phyloP scores from a whole-genome alignment of 2,888 invertebrate species.

The Melitaea athalia region DNA sequence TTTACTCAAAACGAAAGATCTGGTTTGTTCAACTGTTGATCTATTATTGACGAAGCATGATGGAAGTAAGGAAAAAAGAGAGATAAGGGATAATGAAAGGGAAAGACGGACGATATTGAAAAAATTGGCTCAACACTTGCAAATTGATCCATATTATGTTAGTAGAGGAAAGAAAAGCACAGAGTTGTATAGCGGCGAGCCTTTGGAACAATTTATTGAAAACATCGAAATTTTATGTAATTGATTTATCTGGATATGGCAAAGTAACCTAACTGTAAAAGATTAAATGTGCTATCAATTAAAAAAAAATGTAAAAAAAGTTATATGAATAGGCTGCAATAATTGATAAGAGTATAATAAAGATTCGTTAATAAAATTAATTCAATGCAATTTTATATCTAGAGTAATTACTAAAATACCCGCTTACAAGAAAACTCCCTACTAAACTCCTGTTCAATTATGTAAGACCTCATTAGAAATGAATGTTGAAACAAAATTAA shows the following conservation, averaged over 20 bases:
- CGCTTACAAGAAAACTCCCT: neutral
- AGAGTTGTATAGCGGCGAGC: constrained; percentile 41
- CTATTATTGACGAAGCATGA: constrained; percentile 51
- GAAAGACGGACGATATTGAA: constrained; percentile 68
- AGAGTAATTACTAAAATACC: neutral
- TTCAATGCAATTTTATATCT: neutral
- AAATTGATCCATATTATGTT: constrained; percentile 73
- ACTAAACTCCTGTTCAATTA: too few relatives aligned
- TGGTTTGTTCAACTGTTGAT: constrained; percentile 67
- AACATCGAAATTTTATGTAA: constrained; percentile 63
- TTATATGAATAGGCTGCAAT: constrained; percentile 23
- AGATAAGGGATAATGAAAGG: constrained; percentile 61
- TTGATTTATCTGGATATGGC: constrained; percentile 38
- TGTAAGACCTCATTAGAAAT: too few relatives aligned
- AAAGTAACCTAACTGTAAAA: neutral
- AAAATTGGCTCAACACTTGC: constrained; percentile 69
- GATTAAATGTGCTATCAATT: neutral
- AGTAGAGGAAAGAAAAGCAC: constrained; percentile 71
- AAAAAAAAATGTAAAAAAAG: constrained; percentile 2
- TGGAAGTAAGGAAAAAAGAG: constrained; percentile 57
- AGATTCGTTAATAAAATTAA: constrained; percentile 19
- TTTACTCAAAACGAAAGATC: constrained; percentile 59
- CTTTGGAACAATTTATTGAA: constrained; percentile 59
- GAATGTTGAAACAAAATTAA: too few relatives aligned
- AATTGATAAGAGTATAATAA: constrained; percentile 15